These are phyloP conservation scores for Antennarius maculatus DNA, from an alignment of 2,797 vertebrate species.

Conservation along the genomic window DNA sequence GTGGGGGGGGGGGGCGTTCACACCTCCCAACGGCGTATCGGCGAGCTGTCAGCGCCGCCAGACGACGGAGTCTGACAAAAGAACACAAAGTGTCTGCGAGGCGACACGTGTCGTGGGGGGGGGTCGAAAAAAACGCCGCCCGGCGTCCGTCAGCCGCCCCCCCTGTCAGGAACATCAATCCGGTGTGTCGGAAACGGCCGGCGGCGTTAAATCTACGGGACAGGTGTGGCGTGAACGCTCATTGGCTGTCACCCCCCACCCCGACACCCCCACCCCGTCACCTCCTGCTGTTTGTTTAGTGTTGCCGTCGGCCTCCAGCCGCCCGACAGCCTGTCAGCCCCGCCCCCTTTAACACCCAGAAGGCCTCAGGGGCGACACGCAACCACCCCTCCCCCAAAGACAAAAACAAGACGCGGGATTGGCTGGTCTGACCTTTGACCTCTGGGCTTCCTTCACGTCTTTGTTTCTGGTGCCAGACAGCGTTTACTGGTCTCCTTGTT, in stretches of 20 bases:
- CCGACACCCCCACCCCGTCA: background rate
- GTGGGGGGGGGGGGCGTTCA: slow-evolving; percentile 42
- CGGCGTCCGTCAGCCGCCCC: slow-evolving; percentile 29
- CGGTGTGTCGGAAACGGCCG: slow-evolving; percentile 12
- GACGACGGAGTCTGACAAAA: slow-evolving; percentile 57
- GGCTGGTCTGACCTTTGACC: slow-evolving; percentile 8
- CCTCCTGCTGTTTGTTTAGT: slow-evolving; percentile 50
- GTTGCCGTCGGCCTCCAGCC: slow-evolving; percentile 30
- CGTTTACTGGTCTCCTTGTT: slow-evolving; percentile 23
- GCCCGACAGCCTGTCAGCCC: slow-evolving; percentile 65
- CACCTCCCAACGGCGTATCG: slow-evolving; percentile 60
- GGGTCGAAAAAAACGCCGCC: slow-evolving; percentile 36
- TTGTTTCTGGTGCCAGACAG: slow-evolving; percentile 38
- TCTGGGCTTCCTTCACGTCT: slow-evolving; percentile 43
- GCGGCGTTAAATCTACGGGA: slow-evolving; percentile 22
- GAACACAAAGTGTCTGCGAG: slow-evolving; percentile 62
- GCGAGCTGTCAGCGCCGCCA: slow-evolving; percentile 60
- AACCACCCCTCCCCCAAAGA: slow-evolving; percentile 43
- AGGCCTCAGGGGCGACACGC: slow-evolving; percentile 59
- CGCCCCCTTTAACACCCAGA: slow-evolving; percentile 67
- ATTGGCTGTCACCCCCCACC: slow-evolving; percentile 16
- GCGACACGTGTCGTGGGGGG: slow-evolving; percentile 35
- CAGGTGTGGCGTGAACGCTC: slow-evolving; percentile 12
- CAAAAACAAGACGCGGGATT: slow-evolving; percentile 11
- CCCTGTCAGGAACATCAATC: slow-evolving; percentile 32